Evolutionary conservation across 2,113 vertebrate genomes (phyloP).

Genomic region (Globicephala melas): DNA sequence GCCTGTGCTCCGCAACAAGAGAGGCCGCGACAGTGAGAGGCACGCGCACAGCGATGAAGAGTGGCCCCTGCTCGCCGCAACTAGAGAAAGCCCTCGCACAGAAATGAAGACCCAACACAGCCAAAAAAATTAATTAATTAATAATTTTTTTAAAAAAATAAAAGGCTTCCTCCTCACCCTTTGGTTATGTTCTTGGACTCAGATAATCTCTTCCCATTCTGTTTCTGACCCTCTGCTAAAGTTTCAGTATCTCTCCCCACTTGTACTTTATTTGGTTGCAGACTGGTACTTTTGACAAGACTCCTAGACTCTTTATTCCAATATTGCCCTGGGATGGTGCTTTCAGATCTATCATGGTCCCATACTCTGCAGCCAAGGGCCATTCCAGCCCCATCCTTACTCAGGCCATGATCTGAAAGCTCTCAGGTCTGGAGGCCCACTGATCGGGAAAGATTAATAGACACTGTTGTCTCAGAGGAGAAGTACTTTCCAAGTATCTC

Average conservation of each 20-base stretch:
- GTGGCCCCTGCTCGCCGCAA: too few species aligned
- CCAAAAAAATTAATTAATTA: too few species aligned
- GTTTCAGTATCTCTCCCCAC: neutral
- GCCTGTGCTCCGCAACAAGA: too few species aligned
- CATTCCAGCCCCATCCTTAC: neutral
- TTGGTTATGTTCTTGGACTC: neutral
- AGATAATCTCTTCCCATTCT: neutral
- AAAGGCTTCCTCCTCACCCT: neutral
- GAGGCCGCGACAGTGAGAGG: too few species aligned
- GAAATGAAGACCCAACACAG: too few species aligned
- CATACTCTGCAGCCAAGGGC: neutral
- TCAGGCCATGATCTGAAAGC: neutral
- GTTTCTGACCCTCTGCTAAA: neutral
- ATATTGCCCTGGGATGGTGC: neutral
- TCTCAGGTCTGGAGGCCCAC: neutral
- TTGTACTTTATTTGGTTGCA: neutral
- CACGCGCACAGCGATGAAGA: too few species aligned
- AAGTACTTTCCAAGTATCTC: neutral
- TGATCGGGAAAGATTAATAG: neutral
- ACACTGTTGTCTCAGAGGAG: neutral
- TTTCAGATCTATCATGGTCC: neutral
- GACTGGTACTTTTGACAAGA: neutral
- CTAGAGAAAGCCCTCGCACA: too few species aligned
- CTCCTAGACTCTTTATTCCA: neutral
- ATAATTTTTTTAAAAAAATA: too few species aligned